Conservation (phyloP, 2,113 vertebrate species). For the Pollimyrus isidori region DNA sequence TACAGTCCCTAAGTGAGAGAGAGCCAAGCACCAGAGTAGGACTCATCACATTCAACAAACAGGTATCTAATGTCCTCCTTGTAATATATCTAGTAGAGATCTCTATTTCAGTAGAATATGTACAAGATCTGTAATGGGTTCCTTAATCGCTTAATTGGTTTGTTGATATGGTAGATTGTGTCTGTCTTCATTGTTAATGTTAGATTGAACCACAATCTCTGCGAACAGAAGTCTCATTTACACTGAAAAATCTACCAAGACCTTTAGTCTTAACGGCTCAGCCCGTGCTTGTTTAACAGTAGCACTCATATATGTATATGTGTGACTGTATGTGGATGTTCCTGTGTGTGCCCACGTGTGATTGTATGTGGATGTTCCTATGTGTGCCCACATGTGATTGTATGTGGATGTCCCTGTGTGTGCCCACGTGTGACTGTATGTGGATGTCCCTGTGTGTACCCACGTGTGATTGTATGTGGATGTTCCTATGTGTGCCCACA, state of each 20-base stretch:
- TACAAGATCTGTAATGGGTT: neutral
- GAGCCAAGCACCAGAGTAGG: slow-evolving; percentile 44
- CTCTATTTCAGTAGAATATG: neutral
- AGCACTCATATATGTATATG: neutral
- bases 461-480: slow-evolving; percentile 16
- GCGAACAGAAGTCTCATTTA: neutral
- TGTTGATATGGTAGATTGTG: neutral
- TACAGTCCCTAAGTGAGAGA: slow-evolving; percentile 40
- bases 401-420: neutral
- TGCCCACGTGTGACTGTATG: slow-evolving; percentile 22
- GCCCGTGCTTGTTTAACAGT: neutral
- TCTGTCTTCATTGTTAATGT: neutral
- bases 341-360: slow-evolving; percentile 21
- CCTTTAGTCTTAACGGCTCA: neutral
- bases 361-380: neutral
- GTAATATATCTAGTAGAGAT: neutral
- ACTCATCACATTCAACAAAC: slow-evolving; percentile 54
- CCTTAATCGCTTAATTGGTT: neutral
- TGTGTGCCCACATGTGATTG: slow-evolving; percentile 15
- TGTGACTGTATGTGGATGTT: neutral
- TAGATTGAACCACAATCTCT: neutral
- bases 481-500: slow-evolving; percentile 7
- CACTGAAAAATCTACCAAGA: neutral
- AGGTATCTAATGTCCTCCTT: slow-evolving; percentile 25
- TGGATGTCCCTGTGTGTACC: neutral